Evolutionary conservation across 2,888 invertebrate genomes (phyloP).

Genomic region (Ophion slaviceki): DNA sequence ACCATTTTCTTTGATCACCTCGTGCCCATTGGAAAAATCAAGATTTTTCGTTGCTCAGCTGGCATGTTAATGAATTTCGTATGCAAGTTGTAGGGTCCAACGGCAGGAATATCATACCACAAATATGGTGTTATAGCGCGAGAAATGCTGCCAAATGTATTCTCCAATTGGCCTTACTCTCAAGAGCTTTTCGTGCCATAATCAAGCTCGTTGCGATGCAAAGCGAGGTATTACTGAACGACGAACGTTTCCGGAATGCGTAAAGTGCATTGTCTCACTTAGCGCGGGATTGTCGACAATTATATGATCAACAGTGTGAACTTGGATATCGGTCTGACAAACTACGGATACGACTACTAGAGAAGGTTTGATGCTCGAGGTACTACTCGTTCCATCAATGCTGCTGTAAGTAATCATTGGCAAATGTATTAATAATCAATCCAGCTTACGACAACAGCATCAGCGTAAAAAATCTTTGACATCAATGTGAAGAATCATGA

Average conservation of each 20-base stretch:
- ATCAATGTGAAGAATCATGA: too few species aligned
- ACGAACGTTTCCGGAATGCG: constrained; percentile 27
- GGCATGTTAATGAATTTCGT: too few species aligned
- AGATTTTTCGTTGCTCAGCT: too few species aligned
- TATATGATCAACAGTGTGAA: background rate
- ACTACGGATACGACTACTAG: constrained; percentile 38
- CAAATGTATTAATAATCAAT: too few species aligned
- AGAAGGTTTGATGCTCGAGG: background rate
- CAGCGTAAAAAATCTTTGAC: too few species aligned
- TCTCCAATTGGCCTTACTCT: constrained; percentile 15
- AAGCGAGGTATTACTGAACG: constrained; percentile 36
- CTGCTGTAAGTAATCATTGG: too few species aligned
- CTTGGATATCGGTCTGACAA: constrained; percentile 40
- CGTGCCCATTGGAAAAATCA: too few species aligned
- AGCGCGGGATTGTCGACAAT: constrained; percentile 31
- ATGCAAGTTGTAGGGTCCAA: background rate
- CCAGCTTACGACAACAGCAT: too few species aligned
- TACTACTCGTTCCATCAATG: too few species aligned
- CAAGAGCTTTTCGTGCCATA: constrained; percentile 36
- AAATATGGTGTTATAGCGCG: constrained; percentile 1
- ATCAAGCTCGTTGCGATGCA: constrained; percentile 52
- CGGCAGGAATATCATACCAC: background rate
- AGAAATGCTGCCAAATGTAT: constrained; percentile 21
- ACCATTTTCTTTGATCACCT: too few species aligned
- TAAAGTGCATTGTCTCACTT: constrained; percentile 19